phyloP scores from a whole-genome alignment of 2,113 vertebrate species.

The Elaphurus davidianus region DNA sequence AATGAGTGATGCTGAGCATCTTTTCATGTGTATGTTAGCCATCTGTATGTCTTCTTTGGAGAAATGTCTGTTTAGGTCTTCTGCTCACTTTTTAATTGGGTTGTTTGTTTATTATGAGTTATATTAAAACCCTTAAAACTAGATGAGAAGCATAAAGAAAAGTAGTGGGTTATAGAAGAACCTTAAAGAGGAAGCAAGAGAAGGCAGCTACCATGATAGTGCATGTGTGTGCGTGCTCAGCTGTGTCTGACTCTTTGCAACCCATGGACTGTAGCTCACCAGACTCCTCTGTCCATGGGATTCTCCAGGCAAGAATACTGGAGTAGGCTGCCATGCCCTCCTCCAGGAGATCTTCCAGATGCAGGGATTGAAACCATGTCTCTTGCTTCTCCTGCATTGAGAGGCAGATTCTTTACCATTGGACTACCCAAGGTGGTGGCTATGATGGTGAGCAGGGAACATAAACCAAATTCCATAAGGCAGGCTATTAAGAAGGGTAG shows the following conservation, averaged over 20 bases:
- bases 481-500: not conserved
- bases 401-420: not conserved
- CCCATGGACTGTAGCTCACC: not conserved
- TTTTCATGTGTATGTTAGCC: not conserved
- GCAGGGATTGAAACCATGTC: not conserved
- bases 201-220: too few relatives aligned
- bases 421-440: not conserved
- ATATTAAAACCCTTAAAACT: not conserved
- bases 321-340: not conserved
- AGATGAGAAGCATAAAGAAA: not conserved
- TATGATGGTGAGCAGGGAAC: not conserved
- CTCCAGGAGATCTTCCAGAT: not conserved
- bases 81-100: not conserved
- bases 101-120: not conserved
- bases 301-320: not conserved
- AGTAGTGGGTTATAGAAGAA: not conserved
- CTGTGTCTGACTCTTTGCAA: not conserved
- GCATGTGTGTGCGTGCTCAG: not conserved
- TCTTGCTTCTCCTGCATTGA: not conserved
- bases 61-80: not conserved
- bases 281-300: not conserved
- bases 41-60: not conserved
- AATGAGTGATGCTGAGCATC: not conserved
- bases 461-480: not conserved
- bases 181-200: not conserved